Base-by-base conservation (phyloP, 1,140 invertebrate genomes). In the Pemphigus obesinymphae region DNA sequence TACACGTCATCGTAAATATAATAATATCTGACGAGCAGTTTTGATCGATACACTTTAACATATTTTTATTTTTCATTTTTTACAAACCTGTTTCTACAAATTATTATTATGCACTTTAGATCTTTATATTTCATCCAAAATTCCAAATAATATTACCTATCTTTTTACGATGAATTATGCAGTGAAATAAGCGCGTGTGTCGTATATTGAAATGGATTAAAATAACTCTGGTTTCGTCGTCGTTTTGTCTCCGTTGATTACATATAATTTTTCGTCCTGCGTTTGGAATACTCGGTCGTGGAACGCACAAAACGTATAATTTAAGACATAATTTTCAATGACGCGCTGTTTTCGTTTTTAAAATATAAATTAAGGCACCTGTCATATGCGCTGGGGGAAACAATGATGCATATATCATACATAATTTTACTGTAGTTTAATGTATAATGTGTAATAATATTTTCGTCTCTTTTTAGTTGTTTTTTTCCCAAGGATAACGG, bases 331-430 rank as follows among this genome's bases (percentile, higher is more conserved):
- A 50, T 73, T 73, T 73, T 73, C 45, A 50, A 73, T 31, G 26
- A 73, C 70, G 70, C 17, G 68, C 68, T 43, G n/a, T 70, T 70
- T 50, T 73, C 43, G 45, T 73, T 73, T 37, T 73, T 73, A 34
- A 50, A 73, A 73, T 73, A 73, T 17, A 50, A 73, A 73, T 73
- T 50, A 37, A 73, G 70, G 70, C 70, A 73, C 70, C 70, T 73
- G 70, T 50, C 17, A 10, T n/a, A n/a, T n/a, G n/a, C 11, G 45
- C 15, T 26, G 17, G 26, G 31, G 68, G 15, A 45, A 48, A 50
- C 29, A 48, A 73, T 50, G 45, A n/a, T 31, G 17, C n/a, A n/a
- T n/a, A n/a, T n/a, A n/a, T n/a, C n/a, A n/a, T n/a, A n/a, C n/a
- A n/a, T n/a, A n/a, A n/a, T n/a, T n/a, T n/a, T 48, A 72, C 26